Evolutionary conservation across 2,888 invertebrate genomes (phyloP), one percentile per base, ranked within the genome.

Genomic region (Pecten maximus): DNA sequence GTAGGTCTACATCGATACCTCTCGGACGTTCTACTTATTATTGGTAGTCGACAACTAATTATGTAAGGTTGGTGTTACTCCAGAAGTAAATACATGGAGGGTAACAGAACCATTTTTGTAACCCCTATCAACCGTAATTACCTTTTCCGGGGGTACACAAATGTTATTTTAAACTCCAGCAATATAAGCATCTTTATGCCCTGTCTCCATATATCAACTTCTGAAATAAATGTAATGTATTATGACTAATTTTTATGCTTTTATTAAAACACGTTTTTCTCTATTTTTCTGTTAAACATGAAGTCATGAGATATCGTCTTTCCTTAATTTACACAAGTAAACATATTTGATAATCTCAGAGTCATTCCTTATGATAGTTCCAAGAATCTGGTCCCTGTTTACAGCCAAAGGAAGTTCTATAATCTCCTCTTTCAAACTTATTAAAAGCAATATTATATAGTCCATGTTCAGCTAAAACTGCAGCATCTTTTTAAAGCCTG

Each of bases 171-270:
- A n/a, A n/a, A n/a, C n/a, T n/a, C n/a, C n/a, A n/a, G n/a, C n/a
- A n/a, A n/a, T 48, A 48, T 15, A 48, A 48, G 48, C 19, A 19
- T 48, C 19, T 15, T 48, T 19, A 12, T 48, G 48, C 48, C 48
- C 48, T 48, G 2, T 2, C 74, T 35, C 12, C 35, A 28, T 35
- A 74, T 28, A 35, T 74, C 15, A 0, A 74, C 3, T 4, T 28
- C 35, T 74, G 35, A 15, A 74, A 35, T 74, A 74, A 23, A 10
- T 3, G 4, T 28, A 8, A n/a, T 74, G 28, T 28, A 74, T 28
- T 74, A 74, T 74, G 74, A 35, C 74, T 74, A 35, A 54, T 28
- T 23, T 28, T 74, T 74, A 74, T 35, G 74, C 74, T 74, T 74
- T 74, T 35, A 35, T 74, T 74, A 35, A 74, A 35, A 35, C 15